Base-by-base conservation (phyloP, 2,888 invertebrate genomes). In the Parnassius mnemosyne region DNA sequence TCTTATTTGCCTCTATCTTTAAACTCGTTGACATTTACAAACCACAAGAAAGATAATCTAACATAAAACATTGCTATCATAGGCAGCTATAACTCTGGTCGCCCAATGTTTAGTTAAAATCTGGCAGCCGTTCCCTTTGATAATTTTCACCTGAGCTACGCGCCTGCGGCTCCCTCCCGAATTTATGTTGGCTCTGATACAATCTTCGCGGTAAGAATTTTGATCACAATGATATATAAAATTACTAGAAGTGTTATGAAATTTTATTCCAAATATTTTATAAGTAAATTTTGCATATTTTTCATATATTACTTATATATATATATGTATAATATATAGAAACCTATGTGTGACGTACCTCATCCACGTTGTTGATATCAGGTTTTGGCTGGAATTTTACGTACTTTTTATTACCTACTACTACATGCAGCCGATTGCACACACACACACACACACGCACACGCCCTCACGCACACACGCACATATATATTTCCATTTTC, bases 131-230 rank as follows among this genome's bases (percentile, higher is more conserved):
- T 66, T 82, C 87, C 85, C 85, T 81, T 78, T 85, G 87, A 89
- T 89, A 89, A 91, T 91, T 90, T 86, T 89, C 90, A 91, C 90
- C 90, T 91, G 90, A 74, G 78, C 68, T 69, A 63, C 66, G 70
- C 70, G 75, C 74, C 74, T 71, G 71, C 67, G 71, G 68, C 74
- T 75, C 79, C 77, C 75, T 75, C 59, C 69, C 75, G 77, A 84
- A 90, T 89, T 89, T 89, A 89, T 88, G 83, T 77, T 76, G 76
- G 69, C 72, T 68, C 70, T 83, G 89, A 89, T 89, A 88, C 78
- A 82, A 85, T 87, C 84, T 83, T 77, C 75, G 72, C 79, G 76
- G 79, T 78, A 84, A 85, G 89, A 88, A 87, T 83, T 84, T 77
- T 72, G 80, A 76, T 75, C 72, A 77, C 73, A 74, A 68, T 64